Base-by-base conservation (phyloP, 2,797 vertebrate genomes). In the Aphelocoma californica region DNA sequence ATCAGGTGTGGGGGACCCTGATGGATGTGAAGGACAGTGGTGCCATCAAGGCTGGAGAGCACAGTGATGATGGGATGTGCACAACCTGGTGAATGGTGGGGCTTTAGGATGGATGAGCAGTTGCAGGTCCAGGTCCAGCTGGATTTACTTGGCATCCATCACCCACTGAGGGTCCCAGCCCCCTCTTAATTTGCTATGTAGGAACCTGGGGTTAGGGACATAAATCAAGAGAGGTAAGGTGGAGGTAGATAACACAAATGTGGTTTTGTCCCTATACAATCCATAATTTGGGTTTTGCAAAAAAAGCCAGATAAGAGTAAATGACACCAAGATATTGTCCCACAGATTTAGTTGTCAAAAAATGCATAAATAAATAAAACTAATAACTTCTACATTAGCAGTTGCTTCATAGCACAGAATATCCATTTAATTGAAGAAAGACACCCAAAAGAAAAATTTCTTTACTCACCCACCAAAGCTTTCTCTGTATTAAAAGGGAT, bases 371-470 rank as follows among this genome's bases (percentile, higher is more conserved):
- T 34, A 62, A 64, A 17, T 82, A 25, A 14, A 92, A 81, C 32
- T 65, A 69, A 44, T 71, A 57, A 51, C 29, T 31, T 38, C 34
- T 92, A 69, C 28, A 78, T 34, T 45, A 74, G 50, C 25, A 21
- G 47, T 61, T 82, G n/a, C 75, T 81, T 89, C 57, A 32, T 17
- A 23, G 42, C 57, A 31, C 15, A 25, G 38, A 81, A 10, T 54
- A 40, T 65, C 73, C 6, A 28, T 83, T 93, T 89, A 91, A 91
- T 66, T 60, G 45, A 88, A 69, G 44, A 86, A 70, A 60, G 60
- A 45, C 14, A 28, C 8, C 10, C 31, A 25, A 44, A 90, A 88
- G 58, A 73, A 48, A 81, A 91, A 89, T 74, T 45, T 12, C 26
- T 44, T 66, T 31, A 32, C 11, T 57, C 21, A 72, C 21, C 29